Evolutionary conservation across 2,797 vertebrate genomes (phyloP).

Genomic region (Ctenochaetus hawaiiensis): DNA sequence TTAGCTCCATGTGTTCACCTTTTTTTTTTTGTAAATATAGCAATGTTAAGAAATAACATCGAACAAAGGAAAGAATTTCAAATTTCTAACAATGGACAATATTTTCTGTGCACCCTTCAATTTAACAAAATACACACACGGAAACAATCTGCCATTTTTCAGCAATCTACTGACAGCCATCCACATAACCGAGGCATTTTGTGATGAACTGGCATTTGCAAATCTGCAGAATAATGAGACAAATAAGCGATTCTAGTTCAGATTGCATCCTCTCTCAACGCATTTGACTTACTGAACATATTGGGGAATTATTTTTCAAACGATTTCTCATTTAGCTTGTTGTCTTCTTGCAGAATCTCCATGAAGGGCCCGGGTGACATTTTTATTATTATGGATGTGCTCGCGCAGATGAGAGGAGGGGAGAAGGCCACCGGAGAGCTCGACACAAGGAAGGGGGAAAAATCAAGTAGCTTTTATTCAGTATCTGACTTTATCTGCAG

Average conservation of each 20-base stretch:
- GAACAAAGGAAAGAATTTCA: background rate
- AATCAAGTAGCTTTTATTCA: slow-evolving; percentile 39
- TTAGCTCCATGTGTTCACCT: background rate
- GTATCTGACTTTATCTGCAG: slow-evolving; percentile 19
- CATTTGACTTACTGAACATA: slow-evolving; percentile 67
- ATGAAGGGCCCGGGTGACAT: slow-evolving; percentile 71
- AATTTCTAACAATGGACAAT: background rate
- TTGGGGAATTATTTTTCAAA: slow-evolving; percentile 72
- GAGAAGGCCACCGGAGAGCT: slow-evolving; percentile 71
- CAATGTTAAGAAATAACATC: background rate
- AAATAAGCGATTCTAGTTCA: slow-evolving; percentile 53
- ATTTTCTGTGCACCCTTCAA: background rate
- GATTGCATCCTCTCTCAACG: slow-evolving; percentile 40
- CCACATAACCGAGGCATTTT: slow-evolving; percentile 16
- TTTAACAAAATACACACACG: slow-evolving; percentile 8
- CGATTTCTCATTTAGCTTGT: slow-evolving; percentile 78
- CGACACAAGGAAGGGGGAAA: slow-evolving; percentile 45
- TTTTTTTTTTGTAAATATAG: background rate
- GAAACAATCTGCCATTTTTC: background rate
- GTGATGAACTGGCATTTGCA: slow-evolving; percentile 30
- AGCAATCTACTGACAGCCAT: background rate
- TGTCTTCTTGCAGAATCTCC: slow-evolving; percentile 78
- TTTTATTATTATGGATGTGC: slow-evolving; percentile 84
- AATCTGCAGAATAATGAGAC: slow-evolving; percentile 57
- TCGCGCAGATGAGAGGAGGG: slow-evolving; percentile 72